These are phyloP conservation scores for Cephus nigrinus DNA, from an alignment of 2,888 invertebrate genomes.

Conservation along the genomic window DNA sequence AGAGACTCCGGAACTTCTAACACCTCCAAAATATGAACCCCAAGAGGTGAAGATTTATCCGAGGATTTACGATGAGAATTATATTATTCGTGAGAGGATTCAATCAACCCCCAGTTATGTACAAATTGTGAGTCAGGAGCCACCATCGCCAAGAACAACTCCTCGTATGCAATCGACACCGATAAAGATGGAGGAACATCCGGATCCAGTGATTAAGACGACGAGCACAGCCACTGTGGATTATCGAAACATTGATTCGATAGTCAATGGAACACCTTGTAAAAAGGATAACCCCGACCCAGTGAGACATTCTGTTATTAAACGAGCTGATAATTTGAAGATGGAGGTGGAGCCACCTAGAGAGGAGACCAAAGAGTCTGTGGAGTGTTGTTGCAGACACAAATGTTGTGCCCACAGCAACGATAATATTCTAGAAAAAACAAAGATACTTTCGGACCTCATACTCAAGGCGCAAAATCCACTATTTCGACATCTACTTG, in stretches of 20 bases:
- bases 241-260: constrained; percentile 63
- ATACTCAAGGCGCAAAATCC: constrained; percentile 61
- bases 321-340: constrained; percentile 43
- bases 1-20: constrained; percentile 43
- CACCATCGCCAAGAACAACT: neutral
- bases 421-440: constrained; percentile 57
- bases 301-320: constrained; percentile 51
- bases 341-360: constrained; percentile 21
- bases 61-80: constrained; percentile 53
- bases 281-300: constrained; percentile 44
- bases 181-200: constrained; percentile 55
- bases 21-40: constrained; percentile 37
- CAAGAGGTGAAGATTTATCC: constrained; percentile 45
- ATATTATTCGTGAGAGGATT: constrained; percentile 52
- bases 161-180: constrained; percentile 59
- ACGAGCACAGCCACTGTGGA: constrained; percentile 52
- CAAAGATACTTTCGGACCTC: constrained; percentile 60
- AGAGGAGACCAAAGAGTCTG: constrained; percentile 21
- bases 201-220: constrained; percentile 28
- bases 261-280: constrained; percentile 57
- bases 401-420: constrained; percentile 60
- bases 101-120: constrained; percentile 35
- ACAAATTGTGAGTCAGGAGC: constrained; percentile 2
- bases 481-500: constrained; percentile 54
- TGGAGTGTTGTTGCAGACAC: constrained; percentile 59